Evolutionary conservation across 2,797 vertebrate species (phyloP).

Genomic region (Heliangelus exortis): DNA sequence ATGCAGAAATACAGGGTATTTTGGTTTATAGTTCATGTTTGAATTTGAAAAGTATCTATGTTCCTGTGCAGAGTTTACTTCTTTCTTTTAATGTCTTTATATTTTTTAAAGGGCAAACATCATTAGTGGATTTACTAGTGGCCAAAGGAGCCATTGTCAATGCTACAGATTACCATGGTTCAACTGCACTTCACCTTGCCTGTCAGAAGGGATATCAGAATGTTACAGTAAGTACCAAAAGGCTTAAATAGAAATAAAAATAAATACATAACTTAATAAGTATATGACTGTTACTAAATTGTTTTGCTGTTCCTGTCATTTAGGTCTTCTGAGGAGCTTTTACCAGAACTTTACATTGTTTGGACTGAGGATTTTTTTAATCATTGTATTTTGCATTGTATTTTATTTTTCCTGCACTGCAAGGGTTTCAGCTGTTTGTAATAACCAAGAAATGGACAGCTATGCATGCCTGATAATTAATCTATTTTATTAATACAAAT

Average conservation of each 20-base stretch:
- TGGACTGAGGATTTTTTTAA: neutral
- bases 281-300: neutral
- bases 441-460: neutral
- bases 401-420: neutral
- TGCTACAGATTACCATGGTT: slow-evolving; percentile 92
- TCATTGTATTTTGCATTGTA: neutral
- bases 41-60: neutral
- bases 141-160: slow-evolving; percentile 90
- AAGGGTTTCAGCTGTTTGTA: neutral
- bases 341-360: neutral
- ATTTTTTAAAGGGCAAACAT: slow-evolving; percentile 84
- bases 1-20: neutral
- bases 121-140: slow-evolving; percentile 90
- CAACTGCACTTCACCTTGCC: slow-evolving; percentile 92
- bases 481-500: neutral
- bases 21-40: neutral
- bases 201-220: slow-evolving; percentile 95
- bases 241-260: neutral
- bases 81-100: neutral
- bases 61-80: neutral
- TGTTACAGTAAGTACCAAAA: slow-evolving; percentile 85
- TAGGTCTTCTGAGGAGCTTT: neutral
- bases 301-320: neutral
- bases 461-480: neutral
- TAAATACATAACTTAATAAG: neutral